Conservation (phyloP, 2,797 vertebrate genomes). For the Squalus acanthias region DNA sequence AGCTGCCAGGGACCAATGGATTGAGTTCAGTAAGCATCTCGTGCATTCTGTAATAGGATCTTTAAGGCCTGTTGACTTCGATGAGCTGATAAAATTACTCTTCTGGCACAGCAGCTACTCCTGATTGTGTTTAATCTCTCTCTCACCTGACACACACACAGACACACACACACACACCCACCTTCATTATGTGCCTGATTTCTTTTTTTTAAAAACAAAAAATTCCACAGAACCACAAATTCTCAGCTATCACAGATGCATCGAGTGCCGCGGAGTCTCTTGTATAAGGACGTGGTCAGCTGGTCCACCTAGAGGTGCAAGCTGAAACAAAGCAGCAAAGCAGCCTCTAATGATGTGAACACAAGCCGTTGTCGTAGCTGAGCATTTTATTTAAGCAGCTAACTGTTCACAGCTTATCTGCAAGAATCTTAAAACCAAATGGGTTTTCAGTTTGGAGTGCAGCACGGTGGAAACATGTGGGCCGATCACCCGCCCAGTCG, state of each 20-base stretch:
- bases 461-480: background rate
- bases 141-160: background rate
- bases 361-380: background rate
- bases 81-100: background rate
- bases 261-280: background rate
- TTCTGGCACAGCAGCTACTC: background rate
- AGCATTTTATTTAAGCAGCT: conserved; percentile 6
- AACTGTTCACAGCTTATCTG: background rate
- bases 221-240: background rate
- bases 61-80: background rate
- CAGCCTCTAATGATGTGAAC: background rate
- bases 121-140: background rate
- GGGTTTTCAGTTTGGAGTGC: background rate
- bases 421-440: background rate
- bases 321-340: background rate
- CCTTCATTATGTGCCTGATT: background rate
- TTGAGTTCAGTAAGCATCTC: background rate
- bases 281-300: background rate
- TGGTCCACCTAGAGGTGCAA: background rate
- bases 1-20: background rate
- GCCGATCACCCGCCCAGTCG: background rate
- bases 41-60: background rate
- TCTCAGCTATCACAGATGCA: background rate
- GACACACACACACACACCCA: no score
- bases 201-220: background rate